phyloP scores from a whole-genome alignment of 1,140 invertebrate species.

The Rhyacophila brunnea region DNA sequence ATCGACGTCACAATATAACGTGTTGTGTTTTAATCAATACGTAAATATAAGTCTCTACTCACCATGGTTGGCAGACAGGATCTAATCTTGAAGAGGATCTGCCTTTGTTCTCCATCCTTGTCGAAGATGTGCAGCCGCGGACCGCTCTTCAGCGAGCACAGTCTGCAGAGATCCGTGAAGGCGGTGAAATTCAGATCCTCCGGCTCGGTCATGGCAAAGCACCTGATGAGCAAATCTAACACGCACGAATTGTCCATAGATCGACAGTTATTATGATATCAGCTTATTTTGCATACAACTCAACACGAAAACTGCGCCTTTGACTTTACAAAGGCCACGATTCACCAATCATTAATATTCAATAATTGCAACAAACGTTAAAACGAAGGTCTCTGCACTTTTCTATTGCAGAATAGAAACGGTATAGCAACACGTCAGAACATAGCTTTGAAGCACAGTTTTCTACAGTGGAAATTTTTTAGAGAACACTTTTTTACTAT shows the following conservation, averaged over 20 bases:
- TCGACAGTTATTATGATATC: slow-evolving; percentile 2
- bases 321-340: too few relatives aligned
- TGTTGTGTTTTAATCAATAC: background rate
- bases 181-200: slow-evolving; percentile 65
- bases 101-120: slow-evolving; percentile 66
- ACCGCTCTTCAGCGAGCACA: slow-evolving; percentile 65
- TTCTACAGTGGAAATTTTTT: too few relatives aligned
- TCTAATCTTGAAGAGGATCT: slow-evolving; percentile 66
- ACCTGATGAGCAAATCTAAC: slow-evolving; percentile 56
- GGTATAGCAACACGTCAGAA: too few relatives aligned
- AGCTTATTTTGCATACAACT: too few relatives aligned
- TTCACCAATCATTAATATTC: too few relatives aligned
- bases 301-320: too few relatives aligned
- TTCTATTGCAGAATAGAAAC: too few relatives aligned
- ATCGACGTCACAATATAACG: too few relatives aligned
- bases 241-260: slow-evolving; percentile 56
- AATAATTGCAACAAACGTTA: too few relatives aligned
- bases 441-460: too few relatives aligned
- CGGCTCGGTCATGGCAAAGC: slow-evolving; percentile 63
- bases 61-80: slow-evolving; percentile 65
- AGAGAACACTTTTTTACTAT: too few relatives aligned
- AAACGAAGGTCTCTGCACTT: too few relatives aligned
- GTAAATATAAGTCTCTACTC: slow-evolving; percentile 41
- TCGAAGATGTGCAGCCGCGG: slow-evolving; percentile 67
- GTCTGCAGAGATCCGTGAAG: slow-evolving; percentile 64